These are phyloP conservation scores for Camelus bactrianus DNA, from an alignment of 2,113 vertebrate species.

Conservation along the genomic window DNA sequence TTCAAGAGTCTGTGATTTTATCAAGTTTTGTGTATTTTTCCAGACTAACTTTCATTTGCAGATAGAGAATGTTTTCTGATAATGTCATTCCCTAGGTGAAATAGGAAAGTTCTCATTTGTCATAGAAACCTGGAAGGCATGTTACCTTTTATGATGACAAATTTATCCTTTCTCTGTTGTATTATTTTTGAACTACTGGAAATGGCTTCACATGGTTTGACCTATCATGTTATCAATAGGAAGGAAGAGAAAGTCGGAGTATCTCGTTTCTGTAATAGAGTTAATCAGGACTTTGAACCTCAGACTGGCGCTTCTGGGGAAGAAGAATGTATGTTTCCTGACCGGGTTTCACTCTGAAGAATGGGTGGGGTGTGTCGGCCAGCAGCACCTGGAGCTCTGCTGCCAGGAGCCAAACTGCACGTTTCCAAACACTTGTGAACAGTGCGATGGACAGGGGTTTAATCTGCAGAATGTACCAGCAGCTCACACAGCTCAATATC, in stretches of 20 bases:
- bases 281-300: not conserved
- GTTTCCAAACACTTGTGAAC: not conserved
- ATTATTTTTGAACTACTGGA: constrained; percentile 13
- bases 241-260: not conserved
- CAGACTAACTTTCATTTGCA: constrained; percentile 9
- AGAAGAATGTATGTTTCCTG: not conserved
- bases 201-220: not conserved
- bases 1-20: constrained; percentile 19
- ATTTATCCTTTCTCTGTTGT: not conserved
- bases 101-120: not conserved
- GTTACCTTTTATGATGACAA: not conserved
- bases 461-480: not conserved
- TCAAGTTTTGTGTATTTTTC: not conserved
- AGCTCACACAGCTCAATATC: not conserved
- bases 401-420: not conserved
- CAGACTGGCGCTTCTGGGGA: not conserved
- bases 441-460: not conserved
- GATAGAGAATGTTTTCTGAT: not conserved
- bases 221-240: not conserved
- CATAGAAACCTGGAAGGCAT: not conserved
- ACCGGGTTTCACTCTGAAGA: not conserved
- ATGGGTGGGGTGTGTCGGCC: accelerated
- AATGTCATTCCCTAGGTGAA: not conserved
- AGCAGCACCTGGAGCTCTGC: not conserved
- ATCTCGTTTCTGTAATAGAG: not conserved